Base-by-base conservation (phyloP, 2,888 invertebrate species). In the Hanleya hanleyi region DNA sequence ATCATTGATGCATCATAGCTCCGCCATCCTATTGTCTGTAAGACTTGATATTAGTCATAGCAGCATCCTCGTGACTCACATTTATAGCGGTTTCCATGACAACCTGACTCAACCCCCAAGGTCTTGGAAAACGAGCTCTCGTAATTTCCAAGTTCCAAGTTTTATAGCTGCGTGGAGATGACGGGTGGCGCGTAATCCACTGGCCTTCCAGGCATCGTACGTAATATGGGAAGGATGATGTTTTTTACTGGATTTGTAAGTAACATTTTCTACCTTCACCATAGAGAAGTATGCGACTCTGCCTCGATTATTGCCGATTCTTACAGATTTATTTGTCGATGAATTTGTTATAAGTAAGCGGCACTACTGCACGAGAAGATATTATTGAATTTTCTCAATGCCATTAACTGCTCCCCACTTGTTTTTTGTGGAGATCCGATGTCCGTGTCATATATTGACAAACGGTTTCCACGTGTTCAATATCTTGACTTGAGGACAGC, bases 41-140 rank as follows among this genome's bases (percentile, higher is more conserved):
- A n/a, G n/a, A n/a, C n/a, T n/a, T n/a, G n/a, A n/a, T n/a, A 26
- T 57, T 57, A 57, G 26, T 57, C 57, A 57, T 57, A 18, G 51
- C 51, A 15, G 12, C 4, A 15, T 29, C 57, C n/a, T n/a, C n/a
- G n/a, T 57, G 57, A 57, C 57, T 57, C 57, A 57, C 26, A 57
- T 57, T 57, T 4, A 57, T 57, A 22, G 57, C 18, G 29, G 57
- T 57, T 26, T 29, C 57, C 57, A 57, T 29, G 57, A 32, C 26
- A 57, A 57, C 57, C 57, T 57, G 57, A 57, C 57, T 57, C 57
- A 57, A 32, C 57, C 57, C 57, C 12, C 26, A 18, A 6, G n/a
- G 7, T n/a, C n/a, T 51, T 29, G 32, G 57, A 15, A 15, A 32
- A 57, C 57, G 32, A 32, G 26, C 29, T 12, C 9, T 26, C n/a